A percentile compares a stretch with the other conserved stretches of the same genome.
These are phyloP conservation scores for Eurypyga helias DNA, from an alignment of 2,113 vertebrate genomes.

Conservation along the genomic window DNA sequence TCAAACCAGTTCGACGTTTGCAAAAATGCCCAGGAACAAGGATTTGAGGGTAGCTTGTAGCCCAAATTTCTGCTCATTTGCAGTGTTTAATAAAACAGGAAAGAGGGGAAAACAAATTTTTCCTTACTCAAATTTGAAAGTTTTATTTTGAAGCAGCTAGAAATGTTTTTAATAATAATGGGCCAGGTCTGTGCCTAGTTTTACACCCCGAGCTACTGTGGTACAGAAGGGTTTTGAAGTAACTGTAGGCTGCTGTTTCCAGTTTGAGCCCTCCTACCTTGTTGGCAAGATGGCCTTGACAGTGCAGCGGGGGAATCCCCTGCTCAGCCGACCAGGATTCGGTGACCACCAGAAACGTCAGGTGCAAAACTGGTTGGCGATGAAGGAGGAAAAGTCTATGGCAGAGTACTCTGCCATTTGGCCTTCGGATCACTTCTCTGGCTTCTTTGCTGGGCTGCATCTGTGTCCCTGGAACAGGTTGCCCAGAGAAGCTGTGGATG, in stretches of 20 bases:
- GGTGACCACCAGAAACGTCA: not conserved
- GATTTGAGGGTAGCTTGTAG: not conserved
- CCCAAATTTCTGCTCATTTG: not conserved
- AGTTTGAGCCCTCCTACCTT: not conserved
- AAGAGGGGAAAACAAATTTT: not conserved
- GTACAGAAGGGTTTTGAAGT: not conserved
- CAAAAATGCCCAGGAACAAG: not conserved
- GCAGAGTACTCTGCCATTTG: not conserved
- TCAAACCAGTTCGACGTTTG: not conserved
- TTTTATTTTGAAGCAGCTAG: not conserved
- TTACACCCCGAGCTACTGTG: not conserved
- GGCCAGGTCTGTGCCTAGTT: not conserved
- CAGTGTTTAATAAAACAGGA: not conserved
- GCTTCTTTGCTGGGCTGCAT: rapidly evolving
- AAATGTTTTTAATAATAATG: not conserved
- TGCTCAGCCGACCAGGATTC: not conserved
- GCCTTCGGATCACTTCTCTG: not conserved
- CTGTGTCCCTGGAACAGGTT: too few species aligned
- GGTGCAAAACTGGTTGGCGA: rapidly evolving
- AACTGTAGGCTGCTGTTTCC: not conserved
- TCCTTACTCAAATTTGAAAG: not conserved
- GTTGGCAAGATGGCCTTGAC: not conserved
- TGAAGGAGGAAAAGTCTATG: not conserved
- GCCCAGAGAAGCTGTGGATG: too few species aligned
- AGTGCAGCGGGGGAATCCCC: not conserved